phyloP scores from a whole-genome alignment of 2,888 invertebrate species.

The Hydropsyche betteni region DNA sequence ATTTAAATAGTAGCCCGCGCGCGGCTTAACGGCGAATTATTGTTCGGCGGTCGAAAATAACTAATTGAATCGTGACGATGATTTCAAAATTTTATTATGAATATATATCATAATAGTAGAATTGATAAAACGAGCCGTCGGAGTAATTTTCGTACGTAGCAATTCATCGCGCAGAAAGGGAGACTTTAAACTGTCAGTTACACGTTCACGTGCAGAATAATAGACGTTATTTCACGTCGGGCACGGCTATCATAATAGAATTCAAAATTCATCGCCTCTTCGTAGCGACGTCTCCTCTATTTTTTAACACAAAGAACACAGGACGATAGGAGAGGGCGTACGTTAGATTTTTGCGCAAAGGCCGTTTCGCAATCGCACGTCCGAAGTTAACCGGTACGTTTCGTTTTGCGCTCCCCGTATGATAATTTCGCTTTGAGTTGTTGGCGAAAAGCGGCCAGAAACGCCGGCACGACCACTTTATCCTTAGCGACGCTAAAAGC shows the following conservation, averaged over 20 bases:
- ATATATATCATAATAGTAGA: neutral
- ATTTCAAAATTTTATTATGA: neutral
- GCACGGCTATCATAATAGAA: neutral
- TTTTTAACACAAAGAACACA: no score
- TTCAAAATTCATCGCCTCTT: slow-evolving; percentile 11
- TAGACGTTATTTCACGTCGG: neutral
- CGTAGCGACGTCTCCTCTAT: neutral
- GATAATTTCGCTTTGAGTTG: slow-evolving; percentile 17
- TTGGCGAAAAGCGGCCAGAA: neutral
- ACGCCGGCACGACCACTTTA: slow-evolving; percentile 19
- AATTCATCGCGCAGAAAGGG: slow-evolving; percentile 9
- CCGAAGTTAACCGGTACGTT: neutral
- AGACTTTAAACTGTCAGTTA: slow-evolving; percentile 16
- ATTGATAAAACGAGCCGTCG: neutral
- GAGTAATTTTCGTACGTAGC: neutral
- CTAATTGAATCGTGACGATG: no score
- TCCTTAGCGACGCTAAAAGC: slow-evolving; percentile 26
- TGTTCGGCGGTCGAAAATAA: no score
- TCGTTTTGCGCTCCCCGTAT: neutral
- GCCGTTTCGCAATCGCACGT: neutral
- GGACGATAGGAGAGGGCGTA: no score
- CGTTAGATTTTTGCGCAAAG: no score
- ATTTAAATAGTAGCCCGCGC: slow-evolving; percentile 21
- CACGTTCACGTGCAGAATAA: slow-evolving; percentile 13
- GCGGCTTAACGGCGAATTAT: neutral